A percentile compares a stretch with the other conserved stretches of the same genome.
These are phyloP conservation scores for Darevskia mixta DNA, from an alignment of 2,797 vertebrate genomes.

Conservation along the genomic window DNA sequence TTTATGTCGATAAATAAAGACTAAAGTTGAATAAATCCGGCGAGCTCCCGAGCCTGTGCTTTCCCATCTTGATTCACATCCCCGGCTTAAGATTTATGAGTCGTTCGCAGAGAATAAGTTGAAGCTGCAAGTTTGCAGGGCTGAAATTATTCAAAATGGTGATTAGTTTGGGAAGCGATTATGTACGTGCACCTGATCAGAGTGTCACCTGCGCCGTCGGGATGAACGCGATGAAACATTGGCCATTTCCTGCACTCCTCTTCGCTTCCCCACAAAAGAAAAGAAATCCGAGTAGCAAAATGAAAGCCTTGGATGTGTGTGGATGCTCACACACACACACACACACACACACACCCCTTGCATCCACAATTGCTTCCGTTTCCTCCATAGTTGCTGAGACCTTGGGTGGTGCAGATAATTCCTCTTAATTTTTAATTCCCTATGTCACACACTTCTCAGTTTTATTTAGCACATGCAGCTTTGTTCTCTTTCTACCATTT, in stretches of 20 bases:
- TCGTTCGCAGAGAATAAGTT: conserved; percentile 91
- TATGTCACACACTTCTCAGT: too few species aligned
- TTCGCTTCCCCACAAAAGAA: conserved; percentile 89
- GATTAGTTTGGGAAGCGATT: conserved; percentile 97
- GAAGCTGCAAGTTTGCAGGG: conserved; percentile 90
- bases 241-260: conserved; percentile 94
- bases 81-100: conserved; percentile 97
- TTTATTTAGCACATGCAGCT: too few species aligned
- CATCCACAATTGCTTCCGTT: conserved; percentile 65
- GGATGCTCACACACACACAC: too few species aligned
- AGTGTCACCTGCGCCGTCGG: conserved; percentile 89
- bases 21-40: conserved; percentile 93
- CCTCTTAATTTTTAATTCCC: conserved; percentile 33
- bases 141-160: conserved; percentile 95
- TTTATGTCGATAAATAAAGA: conserved; percentile 94
- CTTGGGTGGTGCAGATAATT: conserved; percentile 64
- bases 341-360: conserved; percentile 57
- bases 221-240: conserved; percentile 91
- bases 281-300: not conserved
- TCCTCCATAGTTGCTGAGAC: conserved; percentile 64
- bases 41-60: conserved; percentile 92
- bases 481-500: too few species aligned
- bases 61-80: conserved; percentile 94
- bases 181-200: conserved; percentile 98
- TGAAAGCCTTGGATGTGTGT: not conserved